A percentile compares a stretch with the other conserved stretches of the same genome.
Conservation (phyloP, 2,888 invertebrate genomes). For the Neocrepidodera transversa region DNA sequence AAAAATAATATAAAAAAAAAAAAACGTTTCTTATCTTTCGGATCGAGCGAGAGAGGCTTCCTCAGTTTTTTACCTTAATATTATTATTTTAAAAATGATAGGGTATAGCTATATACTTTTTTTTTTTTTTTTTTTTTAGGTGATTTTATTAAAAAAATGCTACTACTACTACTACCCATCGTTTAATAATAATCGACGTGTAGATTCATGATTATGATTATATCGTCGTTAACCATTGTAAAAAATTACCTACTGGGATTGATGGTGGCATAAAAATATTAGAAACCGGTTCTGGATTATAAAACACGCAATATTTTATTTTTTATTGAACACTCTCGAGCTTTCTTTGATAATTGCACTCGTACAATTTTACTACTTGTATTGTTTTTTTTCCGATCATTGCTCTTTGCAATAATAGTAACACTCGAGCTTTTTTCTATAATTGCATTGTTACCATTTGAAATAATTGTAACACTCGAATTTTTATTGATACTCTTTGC, state of each 20-base stretch:
- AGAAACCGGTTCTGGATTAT: conserved; percentile 14
- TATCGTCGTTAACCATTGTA: conserved; percentile 20
- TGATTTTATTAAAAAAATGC: conserved; percentile 36
- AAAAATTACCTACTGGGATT: conserved; percentile 12
- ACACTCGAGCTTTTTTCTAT: too few relatives aligned
- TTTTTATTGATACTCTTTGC: too few relatives aligned
- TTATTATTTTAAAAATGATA: conserved; percentile 46
- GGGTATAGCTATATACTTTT: conserved; percentile 35
- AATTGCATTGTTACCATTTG: too few relatives aligned
- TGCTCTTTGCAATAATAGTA: too few relatives aligned
- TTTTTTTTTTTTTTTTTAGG: conserved; percentile 28
- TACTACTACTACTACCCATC: conserved; percentile 28
- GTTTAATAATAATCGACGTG: conserved; percentile 13
- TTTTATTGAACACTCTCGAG: too few relatives aligned
- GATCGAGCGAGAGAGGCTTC: conserved; percentile 52
- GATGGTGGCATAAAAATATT: conserved; percentile 14
- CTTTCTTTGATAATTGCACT: too few relatives aligned
- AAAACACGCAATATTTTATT: too few relatives aligned
- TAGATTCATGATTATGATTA: conserved; percentile 22
- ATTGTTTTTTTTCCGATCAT: too few relatives aligned
- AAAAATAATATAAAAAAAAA: too few relatives aligned
- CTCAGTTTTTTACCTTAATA: conserved; percentile 49
- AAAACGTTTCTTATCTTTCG: conserved; percentile 53
- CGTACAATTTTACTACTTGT: too few relatives aligned
- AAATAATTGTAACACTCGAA: too few relatives aligned